Conservation (phyloP, 2,888 invertebrate species). For the Melikaiella ostensackeni region DNA sequence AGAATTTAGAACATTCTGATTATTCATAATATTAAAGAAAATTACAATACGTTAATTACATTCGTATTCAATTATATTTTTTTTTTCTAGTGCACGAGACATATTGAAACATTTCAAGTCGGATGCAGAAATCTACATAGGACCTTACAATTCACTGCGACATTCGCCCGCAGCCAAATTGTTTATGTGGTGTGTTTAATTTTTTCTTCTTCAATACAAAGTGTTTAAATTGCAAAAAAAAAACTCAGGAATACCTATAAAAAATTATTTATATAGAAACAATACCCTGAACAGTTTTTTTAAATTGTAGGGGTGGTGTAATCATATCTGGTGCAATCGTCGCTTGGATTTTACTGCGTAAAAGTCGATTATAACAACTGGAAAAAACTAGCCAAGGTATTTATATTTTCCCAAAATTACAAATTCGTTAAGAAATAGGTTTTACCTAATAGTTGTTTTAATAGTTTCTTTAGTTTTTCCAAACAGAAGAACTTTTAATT, state of each 20-base stretch:
- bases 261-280: background rate
- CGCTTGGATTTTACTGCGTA: background rate
- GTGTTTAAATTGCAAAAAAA: background rate
- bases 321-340: conserved; percentile 21
- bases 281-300: background rate
- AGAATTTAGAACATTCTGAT: too few relatives aligned
- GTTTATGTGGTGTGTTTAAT: conserved; percentile 8
- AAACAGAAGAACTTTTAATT: background rate
- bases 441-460: too few relatives aligned
- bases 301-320: conserved; percentile 1
- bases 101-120: conserved; percentile 23
- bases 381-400: background rate
- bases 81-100: conserved; percentile 19
- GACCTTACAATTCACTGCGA: conserved; percentile 6
- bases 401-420: background rate
- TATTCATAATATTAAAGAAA: too few relatives aligned
- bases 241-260: background rate
- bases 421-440: background rate
- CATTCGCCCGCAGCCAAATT: background rate
- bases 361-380: background rate
- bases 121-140: conserved; percentile 19
- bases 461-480: background rate
- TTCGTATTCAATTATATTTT: background rate
- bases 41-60: background rate
- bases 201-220: background rate